Evolutionary conservation across 2,888 invertebrate genomes (phyloP).

Genomic region (Hirudinaria manillensis): DNA sequence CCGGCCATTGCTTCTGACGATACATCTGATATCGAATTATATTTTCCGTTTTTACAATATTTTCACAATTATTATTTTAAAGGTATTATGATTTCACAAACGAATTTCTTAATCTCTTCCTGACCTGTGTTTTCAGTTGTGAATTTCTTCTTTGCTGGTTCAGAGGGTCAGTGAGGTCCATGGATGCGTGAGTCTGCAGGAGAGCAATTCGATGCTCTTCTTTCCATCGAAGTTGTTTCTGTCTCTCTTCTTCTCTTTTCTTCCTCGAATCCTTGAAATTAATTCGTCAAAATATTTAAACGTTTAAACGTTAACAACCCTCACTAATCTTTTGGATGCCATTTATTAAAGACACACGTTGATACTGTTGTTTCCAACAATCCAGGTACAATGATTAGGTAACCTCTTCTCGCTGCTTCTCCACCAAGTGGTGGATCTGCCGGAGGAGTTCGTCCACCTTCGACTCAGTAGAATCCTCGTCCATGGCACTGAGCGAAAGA

Average conservation of each 20-base stretch:
- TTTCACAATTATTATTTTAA: no score
- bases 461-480: constrained; percentile 45
- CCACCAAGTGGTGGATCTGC: constrained; percentile 40
- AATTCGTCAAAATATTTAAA: no score
- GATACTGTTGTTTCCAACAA: no score
- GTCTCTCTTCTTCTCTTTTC: constrained; percentile 42
- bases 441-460: constrained; percentile 42
- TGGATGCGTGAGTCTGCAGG: constrained; percentile 34
- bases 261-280: constrained; percentile 39
- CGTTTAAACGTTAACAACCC: neutral
- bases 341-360: neutral
- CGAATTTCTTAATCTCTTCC: no score
- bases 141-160: neutral
- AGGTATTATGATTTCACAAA: no score
- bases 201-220: constrained; percentile 41
- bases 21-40: neutral
- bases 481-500: constrained; percentile 52
- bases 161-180: constrained; percentile 25
- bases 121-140: neutral
- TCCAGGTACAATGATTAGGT: neutral
- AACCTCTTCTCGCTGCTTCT: constrained; percentile 42
- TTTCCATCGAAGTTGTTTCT: constrained; percentile 41
- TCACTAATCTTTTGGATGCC: neutral
- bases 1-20: neutral
- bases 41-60: no score